phyloP scores from a whole-genome alignment of 1,140 invertebrate genomes.

The Mactra quadrangularis region DNA sequence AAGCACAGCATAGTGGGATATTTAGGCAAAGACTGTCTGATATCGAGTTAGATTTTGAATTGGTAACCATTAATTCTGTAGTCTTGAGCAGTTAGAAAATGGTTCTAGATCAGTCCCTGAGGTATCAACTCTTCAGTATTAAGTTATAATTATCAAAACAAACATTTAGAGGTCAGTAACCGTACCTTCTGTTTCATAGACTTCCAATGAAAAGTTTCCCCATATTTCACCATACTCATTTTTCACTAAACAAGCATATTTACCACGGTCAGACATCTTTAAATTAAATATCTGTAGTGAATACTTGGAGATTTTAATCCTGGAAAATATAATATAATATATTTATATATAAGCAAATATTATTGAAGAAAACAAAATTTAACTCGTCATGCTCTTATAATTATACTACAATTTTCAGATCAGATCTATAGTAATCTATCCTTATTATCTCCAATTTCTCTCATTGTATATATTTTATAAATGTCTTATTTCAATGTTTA shows the following conservation, averaged over 20 bases:
- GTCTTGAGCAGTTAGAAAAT: not conserved
- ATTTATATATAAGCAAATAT: no score
- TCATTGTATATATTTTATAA: no score
- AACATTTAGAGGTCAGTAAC: no score
- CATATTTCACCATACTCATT: conserved; percentile 43
- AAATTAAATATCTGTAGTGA: conserved; percentile 28
- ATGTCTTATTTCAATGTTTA: no score
- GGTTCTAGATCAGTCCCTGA: not conserved
- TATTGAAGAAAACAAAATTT: no score
- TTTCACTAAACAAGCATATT: conserved; percentile 28
- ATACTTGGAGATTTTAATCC: conserved; percentile 27
- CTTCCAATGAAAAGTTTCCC: conserved; percentile 50
- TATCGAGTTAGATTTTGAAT: no score
- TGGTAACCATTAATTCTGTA: not conserved
- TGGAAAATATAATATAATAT: conserved; percentile 10
- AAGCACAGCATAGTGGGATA: not conserved
- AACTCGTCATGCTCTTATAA: no score
- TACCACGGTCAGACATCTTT: conserved; percentile 25
- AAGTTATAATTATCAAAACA: no score
- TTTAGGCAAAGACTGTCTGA: not conserved
- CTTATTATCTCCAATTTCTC: no score
- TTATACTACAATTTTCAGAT: no score
- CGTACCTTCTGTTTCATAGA: conserved; percentile 35
- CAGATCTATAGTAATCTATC: no score
- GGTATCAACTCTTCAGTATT: no score